phyloP scores from a whole-genome alignment of 2,797 vertebrate species.

The Scomberomorus guttatus region DNA sequence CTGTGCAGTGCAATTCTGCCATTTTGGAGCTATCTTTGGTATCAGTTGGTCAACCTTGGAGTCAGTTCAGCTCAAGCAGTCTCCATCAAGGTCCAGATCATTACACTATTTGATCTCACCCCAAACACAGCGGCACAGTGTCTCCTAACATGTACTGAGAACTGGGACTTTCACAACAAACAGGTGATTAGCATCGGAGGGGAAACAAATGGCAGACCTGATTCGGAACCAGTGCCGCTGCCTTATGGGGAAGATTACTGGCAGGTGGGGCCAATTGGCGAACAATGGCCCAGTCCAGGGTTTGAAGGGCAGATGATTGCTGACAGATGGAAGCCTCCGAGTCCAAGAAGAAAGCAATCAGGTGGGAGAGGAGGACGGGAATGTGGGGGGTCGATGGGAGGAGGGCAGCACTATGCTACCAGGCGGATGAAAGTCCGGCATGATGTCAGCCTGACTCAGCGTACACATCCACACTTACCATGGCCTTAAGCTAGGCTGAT shows the following conservation, averaged over 20 bases:
- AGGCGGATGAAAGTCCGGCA: constrained; percentile 77
- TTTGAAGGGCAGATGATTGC: constrained; percentile 87
- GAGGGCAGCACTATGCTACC: constrained; percentile 76
- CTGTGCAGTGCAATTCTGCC: constrained; percentile 24
- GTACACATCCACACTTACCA: constrained; percentile 62
- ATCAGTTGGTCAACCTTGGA: constrained; percentile 57
- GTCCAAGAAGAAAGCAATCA: constrained; percentile 85
- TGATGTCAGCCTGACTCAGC: constrained; percentile 88
- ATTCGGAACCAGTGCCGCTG: constrained; percentile 74
- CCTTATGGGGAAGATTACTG: constrained; percentile 84
- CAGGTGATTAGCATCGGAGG: constrained; percentile 85
- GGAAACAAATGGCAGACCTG: constrained; percentile 82
- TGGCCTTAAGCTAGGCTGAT: constrained; percentile 79
- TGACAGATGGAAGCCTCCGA: constrained; percentile 85
- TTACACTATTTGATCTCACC: constrained; percentile 72
- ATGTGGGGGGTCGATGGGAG: constrained; percentile 63
- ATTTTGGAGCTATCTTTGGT: constrained; percentile 55
- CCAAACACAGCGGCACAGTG: constrained; percentile 64
- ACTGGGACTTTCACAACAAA: constrained; percentile 82
- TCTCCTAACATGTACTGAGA: constrained; percentile 75
- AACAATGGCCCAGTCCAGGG: constrained; percentile 82
- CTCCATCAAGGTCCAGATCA: constrained; percentile 49
- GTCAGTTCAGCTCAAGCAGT: constrained; percentile 51
- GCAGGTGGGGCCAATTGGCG: constrained; percentile 85
- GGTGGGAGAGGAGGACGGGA: constrained; percentile 70